Evolutionary conservation across 2,113 vertebrate genomes (phyloP).

Genomic region (Neogobius melanostomus): DNA sequence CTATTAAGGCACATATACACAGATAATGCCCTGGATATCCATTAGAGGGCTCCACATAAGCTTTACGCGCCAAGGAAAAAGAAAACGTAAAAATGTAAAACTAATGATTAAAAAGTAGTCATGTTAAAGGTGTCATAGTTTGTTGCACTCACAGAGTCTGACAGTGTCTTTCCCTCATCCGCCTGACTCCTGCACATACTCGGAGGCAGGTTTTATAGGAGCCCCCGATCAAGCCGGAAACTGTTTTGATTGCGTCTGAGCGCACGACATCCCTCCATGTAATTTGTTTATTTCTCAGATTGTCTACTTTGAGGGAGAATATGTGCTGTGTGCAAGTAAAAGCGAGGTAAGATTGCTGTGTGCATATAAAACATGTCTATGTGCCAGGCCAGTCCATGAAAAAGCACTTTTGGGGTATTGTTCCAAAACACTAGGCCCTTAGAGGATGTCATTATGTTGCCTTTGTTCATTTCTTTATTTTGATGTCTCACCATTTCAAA

Average conservation of each 20-base stretch:
- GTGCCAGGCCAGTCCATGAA: conserved; percentile 37
- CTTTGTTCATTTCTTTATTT: conserved; percentile 69
- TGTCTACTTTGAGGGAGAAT: conserved; percentile 45
- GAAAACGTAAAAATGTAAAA: neutral
- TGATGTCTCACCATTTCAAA: conserved; percentile 66
- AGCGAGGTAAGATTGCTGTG: conserved; percentile 44
- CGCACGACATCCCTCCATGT: conserved; percentile 50
- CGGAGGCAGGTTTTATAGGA: conserved; percentile 68
- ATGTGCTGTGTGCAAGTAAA: conserved; percentile 35
- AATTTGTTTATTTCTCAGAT: conserved; percentile 51
- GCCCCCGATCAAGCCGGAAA: conserved; percentile 63
- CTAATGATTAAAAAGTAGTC: neutral
- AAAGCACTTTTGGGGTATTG: conserved; percentile 61
- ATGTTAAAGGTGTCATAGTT: neutral
- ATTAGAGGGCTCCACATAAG: conserved; percentile 29
- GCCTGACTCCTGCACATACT: conserved; percentile 27
- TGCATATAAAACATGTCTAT: conserved; percentile 28
- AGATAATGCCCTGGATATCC: neutral
- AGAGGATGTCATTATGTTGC: conserved; percentile 64
- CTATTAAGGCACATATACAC: neutral
- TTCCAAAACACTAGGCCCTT: conserved; percentile 64
- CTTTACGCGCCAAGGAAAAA: neutral
- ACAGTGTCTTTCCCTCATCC: conserved; percentile 28
- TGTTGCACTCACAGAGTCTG: conserved; percentile 29
- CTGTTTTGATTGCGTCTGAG: conserved; percentile 64